Evolutionary conservation across 1,140 invertebrate genomes (phyloP), one percentile per base, ranked within the genome.

Genomic region (Stenopsyche tienmushanensis): DNA sequence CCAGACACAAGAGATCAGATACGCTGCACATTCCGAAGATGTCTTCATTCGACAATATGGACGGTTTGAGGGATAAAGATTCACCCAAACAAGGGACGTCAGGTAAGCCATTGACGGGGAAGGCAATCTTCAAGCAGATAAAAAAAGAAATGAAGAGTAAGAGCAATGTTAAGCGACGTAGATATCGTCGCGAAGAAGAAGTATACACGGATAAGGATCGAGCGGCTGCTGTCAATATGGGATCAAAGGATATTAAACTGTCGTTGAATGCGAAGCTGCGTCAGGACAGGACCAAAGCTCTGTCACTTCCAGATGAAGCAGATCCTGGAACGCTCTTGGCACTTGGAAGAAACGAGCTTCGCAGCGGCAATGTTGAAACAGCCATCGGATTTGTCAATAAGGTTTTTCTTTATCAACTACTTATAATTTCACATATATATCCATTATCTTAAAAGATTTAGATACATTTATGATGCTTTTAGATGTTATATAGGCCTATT

Each of bases 171-270:
- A 80, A 83, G 23, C 76, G 81, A 65, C 82, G 84, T 21, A 47
- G 44, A 23, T 34, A 15, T n/a, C 26, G 64, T 5, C 81, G 83
- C 17, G 81, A 82, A n/a, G 86, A 90, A 69, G 92, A 94, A 73
- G 76, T 91, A 10, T 95, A 94, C 73, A 94, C 91, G 8, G 93
- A 95, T 75, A 95, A 94, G 73, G 93, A 94, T 74, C 78, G 93
- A 8, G 93, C 93, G 0, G 92, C 93, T 0, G 92, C 92, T 1
- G 92, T 94, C 3, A 91, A 91, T 70, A 85, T 93, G 82, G 91
- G 90, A 0, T 87, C 81, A 64, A 80, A 86, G 47, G 92, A 95
- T 73, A 94, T 94, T 29, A 94, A 94, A 72, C 87, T 89, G 64
- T 91, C 89, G 20, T 77, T 94, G 52, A 90, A 86, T 72, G 83